These are phyloP conservation scores for Arion vulgaris DNA, from an alignment of 1,140 invertebrate species.

Conservation along the genomic window DNA sequence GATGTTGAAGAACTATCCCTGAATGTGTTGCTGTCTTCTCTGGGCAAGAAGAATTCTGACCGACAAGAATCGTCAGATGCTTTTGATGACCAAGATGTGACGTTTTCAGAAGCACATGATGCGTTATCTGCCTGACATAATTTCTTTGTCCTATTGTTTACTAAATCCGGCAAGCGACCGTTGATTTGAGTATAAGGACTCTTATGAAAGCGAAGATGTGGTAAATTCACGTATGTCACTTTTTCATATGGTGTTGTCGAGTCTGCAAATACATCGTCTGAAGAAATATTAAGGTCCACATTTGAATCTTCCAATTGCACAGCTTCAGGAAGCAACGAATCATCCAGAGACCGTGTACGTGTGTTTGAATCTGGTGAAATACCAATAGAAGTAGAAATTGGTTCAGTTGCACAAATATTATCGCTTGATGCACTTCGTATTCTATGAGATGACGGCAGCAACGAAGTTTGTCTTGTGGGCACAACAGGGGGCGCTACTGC, in stretches of 20 bases:
- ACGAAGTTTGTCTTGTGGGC: slow-evolving; percentile 43
- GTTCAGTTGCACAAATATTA: not conserved
- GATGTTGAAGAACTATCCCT: slow-evolving; percentile 44
- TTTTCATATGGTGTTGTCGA: slow-evolving; percentile 43
- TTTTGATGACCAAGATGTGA: not conserved
- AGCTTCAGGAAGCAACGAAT: not conserved
- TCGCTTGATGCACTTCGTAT: slow-evolving; percentile 22
- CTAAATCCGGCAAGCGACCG: slow-evolving; percentile 3
- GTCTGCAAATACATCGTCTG: slow-evolving; percentile 48
- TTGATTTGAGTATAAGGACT: not conserved
- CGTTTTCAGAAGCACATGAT: not conserved
- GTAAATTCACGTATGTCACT: slow-evolving; percentile 47
- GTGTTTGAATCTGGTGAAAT: not conserved
- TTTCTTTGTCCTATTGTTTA: not conserved
- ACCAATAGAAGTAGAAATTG: not conserved
- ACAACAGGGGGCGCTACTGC: slow-evolving; percentile 51
- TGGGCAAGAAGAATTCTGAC: not conserved
- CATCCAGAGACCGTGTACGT: slow-evolving; percentile 15
- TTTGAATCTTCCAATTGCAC: slow-evolving; percentile 12
- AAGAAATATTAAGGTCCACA: slow-evolving; percentile 45
- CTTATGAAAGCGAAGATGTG: slow-evolving; percentile 27
- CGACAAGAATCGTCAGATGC: not conserved
- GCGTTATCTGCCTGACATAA: not conserved
- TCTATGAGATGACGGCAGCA: not conserved
- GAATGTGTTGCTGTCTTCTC: not conserved